phyloP scores from a whole-genome alignment of 2,888 invertebrate genomes.

The Orchesellides sinensis region DNA sequence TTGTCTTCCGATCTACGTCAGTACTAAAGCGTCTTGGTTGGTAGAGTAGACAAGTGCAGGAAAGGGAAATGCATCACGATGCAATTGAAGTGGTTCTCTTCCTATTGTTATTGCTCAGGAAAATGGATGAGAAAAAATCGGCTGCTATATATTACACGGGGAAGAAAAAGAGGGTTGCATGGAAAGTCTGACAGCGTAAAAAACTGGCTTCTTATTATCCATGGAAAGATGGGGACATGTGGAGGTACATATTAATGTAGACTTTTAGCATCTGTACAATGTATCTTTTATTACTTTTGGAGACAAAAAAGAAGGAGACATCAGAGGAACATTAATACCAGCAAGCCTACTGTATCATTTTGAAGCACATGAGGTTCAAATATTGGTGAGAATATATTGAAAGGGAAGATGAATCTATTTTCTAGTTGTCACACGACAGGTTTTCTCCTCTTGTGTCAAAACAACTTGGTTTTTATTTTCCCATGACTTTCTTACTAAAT shows the following conservation, averaged over 20 bases:
- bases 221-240: neutral
- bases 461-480: neutral
- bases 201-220: neutral
- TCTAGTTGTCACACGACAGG: conserved; percentile 4
- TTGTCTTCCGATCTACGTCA: neutral
- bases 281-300: neutral
- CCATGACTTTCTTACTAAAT: too few relatives aligned
- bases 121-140: conserved; percentile 31
- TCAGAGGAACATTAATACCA: too few relatives aligned
- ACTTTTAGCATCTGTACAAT: neutral
- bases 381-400: neutral
- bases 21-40: neutral
- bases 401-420: neutral
- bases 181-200: neutral
- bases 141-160: conserved; percentile 5
- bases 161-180: conserved; percentile 16
- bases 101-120: conserved; percentile 37
- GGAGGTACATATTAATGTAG: neutral
- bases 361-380: neutral
- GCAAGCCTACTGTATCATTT: too few relatives aligned
- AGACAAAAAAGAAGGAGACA: neutral
- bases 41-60: conserved; percentile 10
- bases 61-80: conserved; percentile 51
- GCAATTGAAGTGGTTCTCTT: conserved; percentile 52
- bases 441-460: neutral